Conservation (phyloP, 2,888 invertebrate species). For the Eudasyphora cyanicolor region DNA sequence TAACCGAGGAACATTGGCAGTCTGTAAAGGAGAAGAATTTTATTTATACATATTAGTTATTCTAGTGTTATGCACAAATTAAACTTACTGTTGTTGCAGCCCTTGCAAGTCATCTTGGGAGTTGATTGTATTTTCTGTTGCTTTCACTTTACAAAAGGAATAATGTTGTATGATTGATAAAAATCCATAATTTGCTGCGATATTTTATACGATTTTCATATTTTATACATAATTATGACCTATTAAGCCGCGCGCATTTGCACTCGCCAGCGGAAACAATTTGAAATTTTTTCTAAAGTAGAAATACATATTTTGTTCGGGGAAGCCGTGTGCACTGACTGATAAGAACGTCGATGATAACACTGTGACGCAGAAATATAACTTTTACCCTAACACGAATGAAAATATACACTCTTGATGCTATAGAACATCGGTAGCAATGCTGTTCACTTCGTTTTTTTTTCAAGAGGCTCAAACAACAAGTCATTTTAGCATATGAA, state of each 20-base stretch:
- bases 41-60: background rate
- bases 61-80: background rate
- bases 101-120: constrained; percentile 71
- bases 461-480: no score
- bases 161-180: constrained; percentile 25
- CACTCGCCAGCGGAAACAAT: background rate
- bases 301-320: background rate
- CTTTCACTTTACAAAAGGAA: background rate
- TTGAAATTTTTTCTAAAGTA: no score
- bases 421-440: no score
- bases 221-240: no score
- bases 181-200: background rate
- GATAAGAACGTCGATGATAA: background rate
- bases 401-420: no score
- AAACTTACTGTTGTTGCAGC: constrained; percentile 71
- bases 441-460: no score
- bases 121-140: background rate
- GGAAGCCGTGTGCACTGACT: background rate
- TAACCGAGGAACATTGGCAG: constrained; percentile 72
- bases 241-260: background rate
- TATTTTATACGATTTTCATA: constrained; percentile 44
- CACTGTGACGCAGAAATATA: no score
- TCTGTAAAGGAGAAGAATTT: constrained; percentile 64
- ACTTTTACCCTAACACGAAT: no score
- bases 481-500: no score